Base-by-base conservation (phyloP, 2,797 vertebrate species). In the Megalops cyprinoides region DNA sequence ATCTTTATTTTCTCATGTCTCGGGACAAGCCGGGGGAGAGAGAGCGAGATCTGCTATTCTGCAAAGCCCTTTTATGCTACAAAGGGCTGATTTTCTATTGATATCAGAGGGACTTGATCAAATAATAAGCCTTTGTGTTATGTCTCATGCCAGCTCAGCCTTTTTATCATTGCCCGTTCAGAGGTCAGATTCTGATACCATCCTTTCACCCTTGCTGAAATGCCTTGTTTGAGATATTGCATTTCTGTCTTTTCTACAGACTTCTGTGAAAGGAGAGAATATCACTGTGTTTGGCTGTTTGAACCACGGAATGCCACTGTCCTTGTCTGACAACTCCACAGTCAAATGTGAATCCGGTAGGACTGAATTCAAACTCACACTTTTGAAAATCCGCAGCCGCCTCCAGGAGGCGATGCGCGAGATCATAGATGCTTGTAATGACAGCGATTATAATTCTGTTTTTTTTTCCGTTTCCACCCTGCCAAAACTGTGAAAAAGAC, bases 261-360 rank as follows among this genome's bases (percentile, higher is more conserved):
- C 96, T 37, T 96, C 95, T 4, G 85, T 96, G 83, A 94, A 79
- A 82, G 97, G 97, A 15, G 95, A 97, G 83, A 98, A 99, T 1
- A 93, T 97, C 85, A 98, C 98, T 0, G 96, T 99, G 78, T 97
- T 98, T 0, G 97, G 97, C 58, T 99, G 98, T 89, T 91, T 99
- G 87, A 98, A 96, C 88, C 97, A 98, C 0, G 97, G 97, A 87
- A 97, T 97, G 90, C 98, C 98, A 0, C 91, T 99, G 87, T 96
- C 94, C 0, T 91, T 96, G 0, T 82, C 89, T 34, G 96, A 97
- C 87, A 96, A 97, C 76, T 81, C 95, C 0, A 95, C 97, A 0
- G 85, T 96, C 87, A 97, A 93, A 85, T 99, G 98, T 20, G 95
- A 97, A 92, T 97, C 96, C 83, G 97, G 98, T 99, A 93, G 31